phyloP scores from a whole-genome alignment of 2,797 vertebrate species.

The Acrossocheilus fasciatus region DNA sequence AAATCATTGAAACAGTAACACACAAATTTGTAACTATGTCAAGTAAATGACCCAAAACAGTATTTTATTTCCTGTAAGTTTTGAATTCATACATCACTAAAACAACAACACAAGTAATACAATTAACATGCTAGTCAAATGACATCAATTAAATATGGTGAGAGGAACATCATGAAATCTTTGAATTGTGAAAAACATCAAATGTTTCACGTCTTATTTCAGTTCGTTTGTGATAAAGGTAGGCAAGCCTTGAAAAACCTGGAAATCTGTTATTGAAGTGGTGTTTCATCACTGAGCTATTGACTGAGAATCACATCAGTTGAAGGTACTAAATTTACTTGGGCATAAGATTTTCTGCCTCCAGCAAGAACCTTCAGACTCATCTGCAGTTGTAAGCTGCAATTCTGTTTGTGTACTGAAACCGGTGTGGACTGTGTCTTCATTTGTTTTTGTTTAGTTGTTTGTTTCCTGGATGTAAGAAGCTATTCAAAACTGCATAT shows the following conservation, averaged over 20 bases:
- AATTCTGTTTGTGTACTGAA: background rate
- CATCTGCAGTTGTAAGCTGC: constrained; percentile 4
- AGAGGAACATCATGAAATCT: background rate
- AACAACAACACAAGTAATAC: background rate
- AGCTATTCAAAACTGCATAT: background rate
- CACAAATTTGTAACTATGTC: background rate
- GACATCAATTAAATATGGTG: background rate
- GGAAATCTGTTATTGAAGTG: background rate
- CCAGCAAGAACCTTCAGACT: background rate
- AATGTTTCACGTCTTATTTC: background rate
- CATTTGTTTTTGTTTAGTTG: background rate
- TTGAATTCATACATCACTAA: background rate
- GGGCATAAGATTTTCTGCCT: background rate
- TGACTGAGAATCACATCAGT: background rate
- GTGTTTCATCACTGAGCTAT: background rate
- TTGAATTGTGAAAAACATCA: background rate
- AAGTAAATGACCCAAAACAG: background rate
- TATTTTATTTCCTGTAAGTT: background rate
- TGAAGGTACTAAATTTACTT: background rate
- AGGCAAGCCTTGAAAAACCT: background rate
- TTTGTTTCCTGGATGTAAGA: background rate
- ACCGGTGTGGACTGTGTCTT: background rate
- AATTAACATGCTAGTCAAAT: background rate
- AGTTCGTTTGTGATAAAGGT: background rate
- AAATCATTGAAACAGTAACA: background rate